Base-by-base conservation (phyloP, 2,888 invertebrate species). In the Tribolium freemani region DNA sequence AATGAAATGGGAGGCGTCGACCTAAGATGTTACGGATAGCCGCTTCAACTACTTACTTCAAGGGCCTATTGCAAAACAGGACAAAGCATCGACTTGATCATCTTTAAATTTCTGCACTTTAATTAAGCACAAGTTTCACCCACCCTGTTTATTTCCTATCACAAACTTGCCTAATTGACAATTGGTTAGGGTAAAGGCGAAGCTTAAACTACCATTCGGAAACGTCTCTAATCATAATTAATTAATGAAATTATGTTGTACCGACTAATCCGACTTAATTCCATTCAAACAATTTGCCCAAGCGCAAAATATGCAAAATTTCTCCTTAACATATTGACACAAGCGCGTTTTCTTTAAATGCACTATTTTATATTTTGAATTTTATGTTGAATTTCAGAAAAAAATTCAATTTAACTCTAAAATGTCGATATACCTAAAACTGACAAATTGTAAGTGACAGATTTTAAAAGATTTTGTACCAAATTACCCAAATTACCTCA, bases 1-100 rank as follows among this genome's bases (percentile, higher is more conserved):
- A 73, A 67, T 73, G 71, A 70, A 73, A 71, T 53, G 56, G 50
- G 51, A 68, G 73, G 11, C 57, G 16, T 16, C 16, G 57, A 60
- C 51, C 69, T 57, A 46, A 67, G 67, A 67, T 67, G 56, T 45
- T 57, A 57, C 44, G 56, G 67, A 66, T 67, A 45, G 67, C 67
- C 45, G 48, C 9, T n/a, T 9, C 9, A 30, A 56, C 26, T 45
- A 26, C 26, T 21, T 26, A 26, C 26, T 21, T 57, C 10, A 57
- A 50, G 20, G 46, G 38, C 38, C 38, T 38, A 38, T 38, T 38
- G 54, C 9, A 31, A 13, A 54, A 31, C 31, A 31, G 30, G 13
- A 38, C 31, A 30, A 11, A 26, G 8, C 11, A 13, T 3, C 10
- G 31, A 38, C 38, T 9, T n/a, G 38, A 6, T 38, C 38, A 38